Conservation (phyloP, 2,888 invertebrate species). For the Metopia argyrocephala region DNA sequence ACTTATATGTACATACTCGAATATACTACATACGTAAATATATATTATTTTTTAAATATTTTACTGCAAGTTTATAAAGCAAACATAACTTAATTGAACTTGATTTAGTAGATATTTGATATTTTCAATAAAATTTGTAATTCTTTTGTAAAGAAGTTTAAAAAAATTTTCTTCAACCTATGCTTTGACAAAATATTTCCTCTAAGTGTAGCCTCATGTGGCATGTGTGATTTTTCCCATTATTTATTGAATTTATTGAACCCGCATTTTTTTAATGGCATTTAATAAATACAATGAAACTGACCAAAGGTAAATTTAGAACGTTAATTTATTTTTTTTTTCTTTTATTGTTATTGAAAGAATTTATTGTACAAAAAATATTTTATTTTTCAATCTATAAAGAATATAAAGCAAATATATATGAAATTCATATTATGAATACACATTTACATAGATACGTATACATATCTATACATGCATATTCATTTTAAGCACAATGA, state of each 20-base stretch:
- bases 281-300: neutral
- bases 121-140: too few relatives aligned
- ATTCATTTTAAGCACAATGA: neutral
- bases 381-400: neutral
- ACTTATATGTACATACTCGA: too few relatives aligned
- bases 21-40: too few relatives aligned
- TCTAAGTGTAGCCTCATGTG: neutral
- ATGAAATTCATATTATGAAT: too few relatives aligned
- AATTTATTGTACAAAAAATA: neutral
- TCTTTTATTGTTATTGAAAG: neutral
- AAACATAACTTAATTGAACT: too few relatives aligned
- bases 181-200: too few relatives aligned
- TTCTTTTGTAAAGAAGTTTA: too few relatives aligned
- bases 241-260: neutral
- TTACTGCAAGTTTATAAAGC: too few relatives aligned
- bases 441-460: neutral
- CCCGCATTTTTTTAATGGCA: neutral
- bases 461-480: neutral
- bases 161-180: too few relatives aligned
- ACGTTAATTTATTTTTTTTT: neutral
- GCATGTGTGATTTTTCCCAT: slow-evolving; percentile 4
- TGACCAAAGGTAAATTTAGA: slow-evolving; percentile 9
- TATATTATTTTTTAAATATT: too few relatives aligned
- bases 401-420: slow-evolving; percentile 3
- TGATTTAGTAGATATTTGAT: too few relatives aligned